These are phyloP conservation scores for Zapus hudsonius DNA, from an alignment of 2,113 vertebrate genomes.

Conservation along the genomic window DNA sequence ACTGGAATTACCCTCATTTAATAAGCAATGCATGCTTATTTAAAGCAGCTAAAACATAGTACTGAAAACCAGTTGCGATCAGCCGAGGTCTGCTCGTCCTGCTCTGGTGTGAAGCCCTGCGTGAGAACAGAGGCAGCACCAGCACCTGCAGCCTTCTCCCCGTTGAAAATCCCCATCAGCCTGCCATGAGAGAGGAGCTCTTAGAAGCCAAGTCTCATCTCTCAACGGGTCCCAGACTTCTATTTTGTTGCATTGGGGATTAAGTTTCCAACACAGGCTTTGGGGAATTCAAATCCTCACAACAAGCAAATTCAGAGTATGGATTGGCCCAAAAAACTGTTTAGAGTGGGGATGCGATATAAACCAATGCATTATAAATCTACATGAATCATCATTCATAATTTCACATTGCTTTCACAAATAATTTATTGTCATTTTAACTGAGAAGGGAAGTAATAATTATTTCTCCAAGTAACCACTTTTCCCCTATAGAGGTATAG, in stretches of 20 bases:
- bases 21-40: neutral
- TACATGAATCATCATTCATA: neutral
- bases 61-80: neutral
- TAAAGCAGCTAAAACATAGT: neutral
- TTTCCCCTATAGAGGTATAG: neutral
- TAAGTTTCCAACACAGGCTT: neutral
- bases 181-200: neutral
- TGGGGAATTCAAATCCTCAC: neutral
- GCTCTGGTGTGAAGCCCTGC: neutral
- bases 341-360: neutral
- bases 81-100: neutral
- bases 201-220: neutral
- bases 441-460: neutral
- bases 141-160: neutral
- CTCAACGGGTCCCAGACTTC: neutral
- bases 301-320: neutral
- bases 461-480: neutral
- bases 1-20: neutral
- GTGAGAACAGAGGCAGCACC: neutral
- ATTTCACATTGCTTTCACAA: neutral
- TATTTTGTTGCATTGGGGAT: accelerated
- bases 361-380: neutral
- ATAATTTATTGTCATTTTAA: neutral
- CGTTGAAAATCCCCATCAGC: neutral
- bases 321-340: neutral